These are phyloP conservation scores for Zoanthus sociatus DNA, from an alignment of 92 coral and sea anemone species.

Conservation along the genomic window DNA sequence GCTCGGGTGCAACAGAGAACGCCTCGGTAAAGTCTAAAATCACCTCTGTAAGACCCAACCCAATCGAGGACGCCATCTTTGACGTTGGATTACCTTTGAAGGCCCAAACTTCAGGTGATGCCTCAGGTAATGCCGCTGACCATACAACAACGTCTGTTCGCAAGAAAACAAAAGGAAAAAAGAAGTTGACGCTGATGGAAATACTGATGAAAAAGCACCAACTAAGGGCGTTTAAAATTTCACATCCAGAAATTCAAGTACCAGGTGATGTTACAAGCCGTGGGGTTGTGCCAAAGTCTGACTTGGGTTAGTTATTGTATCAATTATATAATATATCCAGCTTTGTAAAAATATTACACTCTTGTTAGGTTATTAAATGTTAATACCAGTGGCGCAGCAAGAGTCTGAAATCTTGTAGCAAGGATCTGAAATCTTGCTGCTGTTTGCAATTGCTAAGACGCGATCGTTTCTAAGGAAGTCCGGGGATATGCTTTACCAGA, in stretches of 20 bases:
- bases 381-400: too few species aligned
- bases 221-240: slow-evolving; percentile 51
- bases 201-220: slow-evolving; percentile 62
- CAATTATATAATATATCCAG: too few species aligned
- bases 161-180: slow-evolving; percentile 22
- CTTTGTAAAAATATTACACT: too few species aligned
- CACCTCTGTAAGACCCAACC: slow-evolving; percentile 5
- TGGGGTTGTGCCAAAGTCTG: slow-evolving; percentile 73
- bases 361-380: too few species aligned
- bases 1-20: slow-evolving; percentile 39
- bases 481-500: too few species aligned
- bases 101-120: slow-evolving; percentile 39
- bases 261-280: slow-evolving; percentile 51
- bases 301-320: slow-evolving; percentile 56
- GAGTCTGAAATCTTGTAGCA: too few species aligned
- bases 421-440: too few species aligned
- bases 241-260: slow-evolving; percentile 33
- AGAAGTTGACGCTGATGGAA: slow-evolving; percentile 68
- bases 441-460: too few species aligned
- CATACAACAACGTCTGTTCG: slow-evolving; percentile 4
- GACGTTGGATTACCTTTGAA: slow-evolving; percentile 66
- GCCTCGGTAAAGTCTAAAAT: slow-evolving; percentile 36
- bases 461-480: too few species aligned
- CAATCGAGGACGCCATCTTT: slow-evolving; percentile 82
- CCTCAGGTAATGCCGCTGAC: slow-evolving; percentile 26